Evolutionary conservation across 1,140 invertebrate species (phyloP).

Genomic region (Adoxophyes honmai): DNA sequence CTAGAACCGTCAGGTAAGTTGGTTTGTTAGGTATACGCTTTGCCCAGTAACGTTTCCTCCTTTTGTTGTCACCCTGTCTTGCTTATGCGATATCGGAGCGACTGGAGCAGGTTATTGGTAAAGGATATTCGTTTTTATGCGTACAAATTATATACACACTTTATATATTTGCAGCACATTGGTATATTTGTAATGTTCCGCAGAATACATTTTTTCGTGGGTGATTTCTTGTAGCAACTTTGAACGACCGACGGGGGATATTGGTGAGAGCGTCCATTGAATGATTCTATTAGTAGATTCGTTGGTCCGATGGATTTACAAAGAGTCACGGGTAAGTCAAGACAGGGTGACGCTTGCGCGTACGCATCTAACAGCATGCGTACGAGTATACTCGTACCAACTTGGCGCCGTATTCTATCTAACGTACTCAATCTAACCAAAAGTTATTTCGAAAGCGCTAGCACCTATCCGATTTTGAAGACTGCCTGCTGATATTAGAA

Average conservation of each 20-base stretch:
- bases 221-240: too few species aligned
- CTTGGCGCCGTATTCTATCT: neutral
- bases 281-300: neutral
- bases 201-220: neutral
- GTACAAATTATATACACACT: conserved; percentile 4
- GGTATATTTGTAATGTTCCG: neutral
- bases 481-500: too few species aligned
- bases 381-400: conserved; percentile 14
- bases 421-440: too few species aligned
- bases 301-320: neutral
- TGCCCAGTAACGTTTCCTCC: conserved; percentile 20
- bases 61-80: conserved; percentile 42
- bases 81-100: conserved; percentile 21
- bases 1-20: conserved; percentile 29
- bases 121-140: neutral
- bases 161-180: conserved; percentile 6
- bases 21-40: conserved; percentile 20
- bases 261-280: too few species aligned
- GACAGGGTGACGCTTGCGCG: conserved; percentile 29
- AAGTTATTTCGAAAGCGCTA: too few species aligned
- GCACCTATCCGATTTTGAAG: too few species aligned
- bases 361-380: conserved; percentile 21
- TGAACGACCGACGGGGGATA: too few species aligned
- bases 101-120: neutral
- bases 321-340: conserved; percentile 22